Base-by-base conservation (phyloP, 2,797 vertebrate species). In the Hafferia zeledoni region DNA sequence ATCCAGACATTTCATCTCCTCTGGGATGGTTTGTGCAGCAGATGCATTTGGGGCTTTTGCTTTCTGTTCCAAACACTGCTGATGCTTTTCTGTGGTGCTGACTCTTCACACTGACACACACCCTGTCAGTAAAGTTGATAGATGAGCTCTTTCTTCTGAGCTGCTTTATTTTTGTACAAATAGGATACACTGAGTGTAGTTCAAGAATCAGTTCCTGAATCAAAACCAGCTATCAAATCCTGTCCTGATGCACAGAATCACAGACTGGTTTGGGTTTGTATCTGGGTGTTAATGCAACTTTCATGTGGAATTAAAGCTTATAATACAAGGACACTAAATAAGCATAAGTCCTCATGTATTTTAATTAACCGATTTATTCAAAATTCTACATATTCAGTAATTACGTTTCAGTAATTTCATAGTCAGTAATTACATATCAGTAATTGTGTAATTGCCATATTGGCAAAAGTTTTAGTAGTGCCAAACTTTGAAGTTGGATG, bases 311-410 rank as follows among this genome's bases (percentile, higher is more conserved):
- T 81, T 96, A 76, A 63, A 82, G 77, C 95, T 59, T 87, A 94
- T 92, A 91, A 93, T 91, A 90, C 64, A 92, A 39, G 74, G 55
- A 68, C 16, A 37, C 83, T 81, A 91, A 87, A 78, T 72, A 31
- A 69, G 44, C 72, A 49, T 96, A 95, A 95, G 75, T 97, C 91
- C 96, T 94, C 87, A 93, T 94, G 92, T 89, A 70, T 91, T 97
- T 97, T 95, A 95, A 94, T 94, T 96, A 86, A 82, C 77, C 75
- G 68, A 79, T 93, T 94, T 92, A 76, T 57, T 94, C 9, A 72
- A 92, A 94, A 80, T 94, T 93, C 83, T 94, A 60, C 52, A 17
- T 90, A 90, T 94, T 57, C 83, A 83, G 95, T 82, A 94, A 97
- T 95, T 96, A 76, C 55, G 39, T 95, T 97, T 82, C 28, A 31